Evolutionary conservation across 2,888 invertebrate genomes (phyloP), one percentile per base, ranked within the genome.

Genomic region (Stenchaetothrips biformis): DNA sequence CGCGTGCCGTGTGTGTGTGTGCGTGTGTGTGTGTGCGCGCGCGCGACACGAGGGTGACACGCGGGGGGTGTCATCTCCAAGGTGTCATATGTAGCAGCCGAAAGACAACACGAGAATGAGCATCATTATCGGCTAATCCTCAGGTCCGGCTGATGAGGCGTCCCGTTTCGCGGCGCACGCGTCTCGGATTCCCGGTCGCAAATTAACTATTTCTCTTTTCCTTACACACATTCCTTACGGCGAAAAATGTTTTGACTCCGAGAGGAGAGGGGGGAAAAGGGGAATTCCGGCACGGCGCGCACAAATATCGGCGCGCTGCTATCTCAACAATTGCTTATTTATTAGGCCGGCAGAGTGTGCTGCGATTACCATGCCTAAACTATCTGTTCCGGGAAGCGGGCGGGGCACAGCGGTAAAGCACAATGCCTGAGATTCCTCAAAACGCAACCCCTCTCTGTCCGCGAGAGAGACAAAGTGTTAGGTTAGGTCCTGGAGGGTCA

Each of bases 311-410:
- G 8, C 7, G 53, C 53, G 2, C 53, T 7, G 53, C 53, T 53
- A 53, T 53, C 53, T 2, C 53, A 53, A 7, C 53, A 21, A 67
- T 21, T 67, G 21, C 67, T 67, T 21, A 21, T 67, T 67, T 21
- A 21, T 62, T 62, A 62, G 62, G 49, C 62, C n/a, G n/a, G n/a
- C n/a, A n/a, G n/a, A n/a, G n/a, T n/a, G n/a, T n/a, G n/a, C 62
- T n/a, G 62, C 62, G 62, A 16, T n/a, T n/a, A n/a, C 62, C 62
- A 62, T 62, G 62, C 62, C 16, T 62, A 53, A 53, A 53, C 53
- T 53, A 53, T 4, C n/a, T 3, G 62, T 62, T 62, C 62, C n/a
- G n/a, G 67, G 67, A 21, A 67, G 21, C 67, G 0, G 21, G 9
- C 21, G 67, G 62, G 53, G 53, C 7, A 13, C 53, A 53, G 53